These are phyloP conservation scores for Mastomys natalensis DNA, from an alignment of 2,113 vertebrate species.

Conservation along the genomic window DNA sequence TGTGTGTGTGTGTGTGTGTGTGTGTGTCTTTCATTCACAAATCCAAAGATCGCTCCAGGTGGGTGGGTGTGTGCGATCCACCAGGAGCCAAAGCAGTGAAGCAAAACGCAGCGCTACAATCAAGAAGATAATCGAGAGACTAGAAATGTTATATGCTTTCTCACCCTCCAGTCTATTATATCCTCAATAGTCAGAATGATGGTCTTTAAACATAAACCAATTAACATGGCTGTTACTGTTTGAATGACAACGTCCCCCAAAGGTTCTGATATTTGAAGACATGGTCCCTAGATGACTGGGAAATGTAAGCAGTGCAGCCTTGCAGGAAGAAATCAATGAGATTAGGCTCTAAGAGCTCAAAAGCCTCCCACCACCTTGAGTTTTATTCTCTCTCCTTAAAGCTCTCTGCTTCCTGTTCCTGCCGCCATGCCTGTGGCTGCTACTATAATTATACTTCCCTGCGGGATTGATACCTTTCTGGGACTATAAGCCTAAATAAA, in stretches of 20 bases:
- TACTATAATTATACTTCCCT: neutral
- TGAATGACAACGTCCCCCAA: neutral
- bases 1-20: no score
- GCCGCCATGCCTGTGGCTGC: neutral
- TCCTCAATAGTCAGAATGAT: neutral
- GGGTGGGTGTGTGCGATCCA: no score
- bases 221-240: neutral
- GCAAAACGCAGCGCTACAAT: no score
- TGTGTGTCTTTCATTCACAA: no score
- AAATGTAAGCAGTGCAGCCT: neutral
- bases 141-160: neutral
- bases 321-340: neutral
- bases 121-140: neutral
- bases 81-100: no score
- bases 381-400: neutral
- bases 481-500: neutral
- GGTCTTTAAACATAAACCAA: neutral
- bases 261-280: neutral
- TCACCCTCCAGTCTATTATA: neutral
- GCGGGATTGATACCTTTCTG: neutral
- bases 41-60: no score
- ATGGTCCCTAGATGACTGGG: neutral
- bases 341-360: neutral
- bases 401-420: neutral
- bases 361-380: neutral